phyloP scores from a whole-genome alignment of 2,113 vertebrate genomes.

The Callopanchax toddi region DNA sequence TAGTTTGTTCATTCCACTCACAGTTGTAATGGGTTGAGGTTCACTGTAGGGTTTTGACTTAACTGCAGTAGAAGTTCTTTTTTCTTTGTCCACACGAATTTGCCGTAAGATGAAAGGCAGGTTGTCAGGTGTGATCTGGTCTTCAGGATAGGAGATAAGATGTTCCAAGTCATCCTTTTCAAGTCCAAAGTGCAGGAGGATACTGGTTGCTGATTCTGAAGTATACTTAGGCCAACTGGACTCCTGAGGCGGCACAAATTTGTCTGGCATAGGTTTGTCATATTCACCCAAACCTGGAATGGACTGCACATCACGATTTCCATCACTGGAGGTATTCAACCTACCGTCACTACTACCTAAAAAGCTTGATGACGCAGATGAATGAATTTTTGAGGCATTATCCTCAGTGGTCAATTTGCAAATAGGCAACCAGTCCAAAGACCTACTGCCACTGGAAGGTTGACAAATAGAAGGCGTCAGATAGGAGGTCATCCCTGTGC shows the following conservation, averaged over 20 bases:
- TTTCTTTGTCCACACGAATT: slow-evolving; percentile 88
- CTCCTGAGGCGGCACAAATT: slow-evolving; percentile 13
- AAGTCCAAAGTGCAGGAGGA: slow-evolving; percentile 90
- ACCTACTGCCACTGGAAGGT: slow-evolving; percentile 19
- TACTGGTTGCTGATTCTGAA: slow-evolving; percentile 88
- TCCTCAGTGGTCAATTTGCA: slow-evolving; percentile 34
- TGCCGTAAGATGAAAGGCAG: slow-evolving; percentile 91
- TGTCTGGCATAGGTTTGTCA: not conserved
- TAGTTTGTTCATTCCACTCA: slow-evolving; percentile 2
- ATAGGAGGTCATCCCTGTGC: slow-evolving; percentile 17
- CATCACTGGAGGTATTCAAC: slow-evolving; percentile 9
- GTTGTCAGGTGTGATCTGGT: slow-evolving; percentile 91
- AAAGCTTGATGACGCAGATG: slow-evolving; percentile 50
- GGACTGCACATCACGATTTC: not conserved
- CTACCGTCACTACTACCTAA: fast-evolving
- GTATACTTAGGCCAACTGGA: slow-evolving; percentile 81
- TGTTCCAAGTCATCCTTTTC: slow-evolving; percentile 93
- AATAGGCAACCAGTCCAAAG: slow-evolving; percentile 55
- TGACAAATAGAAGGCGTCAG: slow-evolving; percentile 8
- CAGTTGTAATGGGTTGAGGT: slow-evolving; percentile 21
- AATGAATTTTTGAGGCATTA: slow-evolving; percentile 29
- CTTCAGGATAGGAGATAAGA: slow-evolving; percentile 90
- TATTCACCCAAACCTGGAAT: slow-evolving; percentile 59
- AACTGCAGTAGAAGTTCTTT: slow-evolving; percentile 55
- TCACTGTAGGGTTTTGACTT: slow-evolving; percentile 28